Conservation (phyloP, 2,797 vertebrate genomes). For the Columba guinea region DNA sequence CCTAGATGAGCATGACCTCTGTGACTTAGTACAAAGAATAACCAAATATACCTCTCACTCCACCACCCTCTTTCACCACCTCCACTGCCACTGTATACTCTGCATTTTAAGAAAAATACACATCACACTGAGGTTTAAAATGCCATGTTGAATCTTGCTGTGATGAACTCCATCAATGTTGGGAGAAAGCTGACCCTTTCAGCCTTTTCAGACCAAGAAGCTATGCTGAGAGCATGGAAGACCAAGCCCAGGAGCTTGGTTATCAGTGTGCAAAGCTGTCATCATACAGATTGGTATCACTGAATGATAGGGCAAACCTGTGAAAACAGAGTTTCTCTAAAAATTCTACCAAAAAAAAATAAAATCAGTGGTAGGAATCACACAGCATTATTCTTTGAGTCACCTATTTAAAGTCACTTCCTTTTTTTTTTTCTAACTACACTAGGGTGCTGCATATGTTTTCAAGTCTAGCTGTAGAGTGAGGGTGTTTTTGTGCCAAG, state of each 20-base stretch:
- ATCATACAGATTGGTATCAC: not conserved
- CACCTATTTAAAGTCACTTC: slow-evolving; percentile 47
- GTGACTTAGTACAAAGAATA: slow-evolving; percentile 18
- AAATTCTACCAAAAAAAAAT: not conserved
- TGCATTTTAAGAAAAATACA: not conserved
- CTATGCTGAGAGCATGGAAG: not conserved
- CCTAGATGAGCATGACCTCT: not conserved
- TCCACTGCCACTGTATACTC: slow-evolving; percentile 30
- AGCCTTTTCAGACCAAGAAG: not conserved
- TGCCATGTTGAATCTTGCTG: not conserved
- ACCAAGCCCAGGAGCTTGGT: not conserved
- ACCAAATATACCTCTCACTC: slow-evolving; percentile 13
- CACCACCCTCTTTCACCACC: slow-evolving; percentile 39
- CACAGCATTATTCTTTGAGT: slow-evolving; percentile 24
- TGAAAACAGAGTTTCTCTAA: slow-evolving; percentile 55
- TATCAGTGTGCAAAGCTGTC: slow-evolving; percentile 55
- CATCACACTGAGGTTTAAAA: slow-evolving; percentile 31
- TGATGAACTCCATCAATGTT: slow-evolving; percentile 21
- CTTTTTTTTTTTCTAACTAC: slow-evolving; percentile 32
- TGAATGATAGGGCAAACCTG: slow-evolving; percentile 51
- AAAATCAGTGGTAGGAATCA: not conserved
- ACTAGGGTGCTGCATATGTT: slow-evolving; percentile 15
- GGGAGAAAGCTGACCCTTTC: slow-evolving; percentile 12
- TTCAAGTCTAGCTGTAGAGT: not conserved
- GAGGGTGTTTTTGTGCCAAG: slow-evolving; percentile 18